phyloP scores from a whole-genome alignment of 2,888 invertebrate species.

The Ethmia dodecea region DNA sequence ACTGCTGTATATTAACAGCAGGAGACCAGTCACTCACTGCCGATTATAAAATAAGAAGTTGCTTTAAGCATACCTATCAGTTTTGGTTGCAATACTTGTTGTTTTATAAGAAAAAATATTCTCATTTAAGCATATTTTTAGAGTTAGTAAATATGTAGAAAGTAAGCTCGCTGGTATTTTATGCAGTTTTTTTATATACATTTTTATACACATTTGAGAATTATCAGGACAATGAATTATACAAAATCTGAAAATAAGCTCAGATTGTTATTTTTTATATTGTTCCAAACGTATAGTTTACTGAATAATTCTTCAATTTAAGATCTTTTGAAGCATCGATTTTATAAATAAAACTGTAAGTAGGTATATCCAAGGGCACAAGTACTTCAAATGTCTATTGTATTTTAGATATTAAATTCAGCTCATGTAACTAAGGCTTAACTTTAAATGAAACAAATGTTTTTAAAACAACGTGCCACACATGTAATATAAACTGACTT shows the following conservation, averaged over 20 bases:
- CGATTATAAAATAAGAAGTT: slow-evolving; percentile 44
- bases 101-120: slow-evolving; percentile 43
- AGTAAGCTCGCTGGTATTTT: too few relatives aligned
- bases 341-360: too few relatives aligned
- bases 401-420: slow-evolving; percentile 27
- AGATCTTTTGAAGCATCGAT: too few relatives aligned
- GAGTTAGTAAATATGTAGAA: too few relatives aligned
- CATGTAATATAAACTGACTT: slow-evolving; percentile 11
- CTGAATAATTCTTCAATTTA: background rate
- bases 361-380: slow-evolving; percentile 55
- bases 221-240: too few relatives aligned
- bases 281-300: background rate
- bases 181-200: too few relatives aligned
- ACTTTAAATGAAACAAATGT: slow-evolving; percentile 18
- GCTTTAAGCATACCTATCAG: slow-evolving; percentile 49
- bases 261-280: background rate
- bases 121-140: slow-evolving; percentile 32
- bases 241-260: background rate
- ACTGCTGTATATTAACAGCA: slow-evolving; percentile 30
- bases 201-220: too few relatives aligned
- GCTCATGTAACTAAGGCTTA: slow-evolving; percentile 30
- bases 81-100: slow-evolving; percentile 50
- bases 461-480: slow-evolving; percentile 34
- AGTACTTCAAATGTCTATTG: slow-evolving; percentile 56
- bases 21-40: slow-evolving; percentile 69